Conservation (phyloP, 1,140 invertebrate species). For the Campoletis sonorensis region DNA sequence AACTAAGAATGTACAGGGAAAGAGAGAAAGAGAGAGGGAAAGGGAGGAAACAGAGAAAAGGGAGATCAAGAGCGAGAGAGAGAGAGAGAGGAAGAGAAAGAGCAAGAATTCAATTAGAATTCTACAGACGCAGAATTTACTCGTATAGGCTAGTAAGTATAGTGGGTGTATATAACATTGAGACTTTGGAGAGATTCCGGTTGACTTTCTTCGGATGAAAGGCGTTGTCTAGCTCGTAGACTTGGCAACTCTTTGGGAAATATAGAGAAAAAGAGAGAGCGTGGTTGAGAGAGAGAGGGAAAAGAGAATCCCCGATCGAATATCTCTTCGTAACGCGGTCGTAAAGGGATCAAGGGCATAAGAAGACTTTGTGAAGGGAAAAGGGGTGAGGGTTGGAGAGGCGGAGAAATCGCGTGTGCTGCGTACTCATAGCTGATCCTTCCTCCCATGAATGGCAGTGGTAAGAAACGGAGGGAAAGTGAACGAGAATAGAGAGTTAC, state of each 20-base stretch:
- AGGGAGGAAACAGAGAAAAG: background rate
- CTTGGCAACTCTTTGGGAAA: constrained; percentile 14
- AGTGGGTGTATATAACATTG: background rate
- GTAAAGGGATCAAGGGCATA: constrained; percentile 68
- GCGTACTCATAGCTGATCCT: constrained; percentile 50
- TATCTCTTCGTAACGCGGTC: constrained; percentile 66
- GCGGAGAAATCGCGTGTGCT: constrained; percentile 39
- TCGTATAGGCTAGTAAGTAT: background rate
- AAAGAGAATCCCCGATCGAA: constrained; percentile 60
- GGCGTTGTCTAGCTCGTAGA: constrained; percentile 23
- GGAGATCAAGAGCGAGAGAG: too few relatives aligned
- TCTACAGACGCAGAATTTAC: background rate
- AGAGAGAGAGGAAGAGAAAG: background rate
- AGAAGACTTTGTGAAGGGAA: constrained; percentile 68
- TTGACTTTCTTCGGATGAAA: constrained; percentile 3
- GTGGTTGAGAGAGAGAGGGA: background rate
- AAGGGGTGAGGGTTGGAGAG: constrained; percentile 54
- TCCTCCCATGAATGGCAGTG: constrained; percentile 37
- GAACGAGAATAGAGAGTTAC: background rate
- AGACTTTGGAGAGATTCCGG: background rate
- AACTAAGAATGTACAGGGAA: too few relatives aligned
- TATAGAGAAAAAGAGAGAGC: background rate
- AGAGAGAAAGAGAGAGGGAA: background rate
- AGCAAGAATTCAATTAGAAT: constrained; percentile 23
- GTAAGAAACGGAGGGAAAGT: constrained; percentile 3